Evolutionary conservation across 2,113 vertebrate genomes (phyloP), one percentile per base, ranked within the genome.

Genomic region (Phalacrocorax pelagicus): DNA sequence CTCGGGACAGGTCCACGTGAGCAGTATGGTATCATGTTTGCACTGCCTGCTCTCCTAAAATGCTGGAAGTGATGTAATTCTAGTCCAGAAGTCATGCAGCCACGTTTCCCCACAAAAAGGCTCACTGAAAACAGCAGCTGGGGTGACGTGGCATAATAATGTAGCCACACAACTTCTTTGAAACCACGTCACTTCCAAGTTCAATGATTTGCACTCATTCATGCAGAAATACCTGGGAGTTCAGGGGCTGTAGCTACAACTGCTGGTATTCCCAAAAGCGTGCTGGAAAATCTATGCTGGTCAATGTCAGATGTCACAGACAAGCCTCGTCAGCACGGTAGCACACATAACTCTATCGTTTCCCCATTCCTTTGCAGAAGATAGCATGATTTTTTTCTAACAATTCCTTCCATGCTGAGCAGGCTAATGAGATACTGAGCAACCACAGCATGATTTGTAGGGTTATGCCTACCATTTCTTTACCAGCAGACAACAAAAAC

Each of bases 151-250:
- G 65, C 47, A 22, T 15, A 62, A 46, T 15, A 62, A 44, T 0
- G 3, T 2, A 36, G 59, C 10, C 77, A 86, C 4, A 5, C 15
- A 51, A 52, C 62, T 87, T 79, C 30, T 6, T 77, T 42, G 86
- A 88, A 96, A 91, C 13, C 32, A 78, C 42, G 36, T 65, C 30
- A 52, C 58, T 86, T 79, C 77, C 4, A 9, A 72, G 62, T 67
- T 92, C 84, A 87, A 69, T 6, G 84, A 81, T 75, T 92, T 44
- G 36, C 15, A n/a, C 52, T 85, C 90, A 79, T 95, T 94, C 94
- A 90, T 65, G 90, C 78, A 91, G 93, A 96, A 97, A 91, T 1
- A 47, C 65, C 67, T 23, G 17, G 30, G 73, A 62, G 52, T 61
- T 67, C 51, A 69, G 62, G 55, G 29, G 58, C 42, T 54, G 42